Conservation (phyloP, 2,888 invertebrate genomes). For the Scaptomyza tumidula region DNA sequence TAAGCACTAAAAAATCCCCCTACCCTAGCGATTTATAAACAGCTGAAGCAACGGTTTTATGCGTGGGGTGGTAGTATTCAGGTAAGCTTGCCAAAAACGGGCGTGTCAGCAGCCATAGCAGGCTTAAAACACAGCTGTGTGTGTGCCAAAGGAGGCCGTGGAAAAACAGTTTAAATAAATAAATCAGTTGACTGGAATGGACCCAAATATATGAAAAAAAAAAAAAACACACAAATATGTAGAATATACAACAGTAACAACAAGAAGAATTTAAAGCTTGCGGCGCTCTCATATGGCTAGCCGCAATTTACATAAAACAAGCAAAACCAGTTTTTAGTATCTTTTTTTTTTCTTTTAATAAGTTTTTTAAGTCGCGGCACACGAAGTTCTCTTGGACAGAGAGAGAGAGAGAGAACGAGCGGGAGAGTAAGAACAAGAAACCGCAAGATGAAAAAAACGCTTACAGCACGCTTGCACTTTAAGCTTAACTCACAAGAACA, state of each 20-base stretch:
- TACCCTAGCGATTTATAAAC: slow-evolving; percentile 1
- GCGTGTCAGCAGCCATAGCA: slow-evolving; percentile 40
- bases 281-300: slow-evolving; percentile 61
- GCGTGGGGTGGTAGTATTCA: slow-evolving; percentile 28
- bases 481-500: slow-evolving; percentile 27
- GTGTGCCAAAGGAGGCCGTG: slow-evolving; percentile 45
- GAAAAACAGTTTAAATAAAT: slow-evolving; percentile 48
- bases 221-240: slow-evolving; percentile 31
- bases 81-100: slow-evolving; percentile 42
- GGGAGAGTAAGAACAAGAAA: slow-evolving; percentile 2
- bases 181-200: slow-evolving; percentile 29
- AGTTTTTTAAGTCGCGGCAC: slow-evolving; percentile 51
- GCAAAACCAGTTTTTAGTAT: slow-evolving; percentile 76
- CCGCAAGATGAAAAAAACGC: slow-evolving; percentile 24
- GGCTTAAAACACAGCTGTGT: slow-evolving; percentile 50
- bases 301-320: slow-evolving; percentile 82
- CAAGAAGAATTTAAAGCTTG: slow-evolving; percentile 62
- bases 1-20: slow-evolving; percentile 29
- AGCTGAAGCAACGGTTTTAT: slow-evolving; percentile 40
- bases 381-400: slow-evolving; percentile 45
- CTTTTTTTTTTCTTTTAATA: slow-evolving; percentile 29
- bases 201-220: slow-evolving; percentile 18
- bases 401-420: slow-evolving; percentile 10
- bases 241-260: slow-evolving; percentile 41
- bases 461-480: slow-evolving; percentile 47